phyloP scores from a whole-genome alignment of 2,797 vertebrate species.

The Sebastiscus albofasciatus region DNA sequence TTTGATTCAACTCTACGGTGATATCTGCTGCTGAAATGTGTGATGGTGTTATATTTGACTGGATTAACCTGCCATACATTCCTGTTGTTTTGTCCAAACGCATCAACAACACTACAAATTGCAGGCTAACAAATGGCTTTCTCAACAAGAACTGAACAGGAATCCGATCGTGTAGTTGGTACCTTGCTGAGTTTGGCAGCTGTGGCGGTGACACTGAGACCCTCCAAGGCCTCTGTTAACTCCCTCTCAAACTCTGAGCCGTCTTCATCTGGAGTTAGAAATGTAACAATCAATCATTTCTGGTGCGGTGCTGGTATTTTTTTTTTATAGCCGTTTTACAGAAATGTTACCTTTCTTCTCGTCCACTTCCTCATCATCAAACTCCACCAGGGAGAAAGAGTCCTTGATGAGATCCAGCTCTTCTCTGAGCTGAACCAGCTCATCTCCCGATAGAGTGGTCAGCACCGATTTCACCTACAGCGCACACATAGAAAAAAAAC shows the following conservation, averaged over 20 bases:
- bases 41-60: not conserved
- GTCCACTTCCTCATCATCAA: conserved; percentile 93
- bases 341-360: conserved; percentile 85
- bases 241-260: conserved; percentile 89
- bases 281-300: not conserved
- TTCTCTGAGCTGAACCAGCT: conserved; percentile 81
- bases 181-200: conserved; percentile 88
- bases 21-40: not conserved
- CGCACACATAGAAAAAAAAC: not conserved
- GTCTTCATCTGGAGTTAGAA: conserved; percentile 80
- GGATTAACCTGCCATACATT: not conserved
- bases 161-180: conserved; percentile 35
- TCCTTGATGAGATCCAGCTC: conserved; percentile 90
- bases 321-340: fast-evolving
- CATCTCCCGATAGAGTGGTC: conserved; percentile 88
- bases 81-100: not conserved
- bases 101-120: not conserved
- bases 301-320: not conserved
- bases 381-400: conserved; percentile 92
- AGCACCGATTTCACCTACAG: conserved; percentile 90
- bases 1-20: not conserved
- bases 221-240: conserved; percentile 84
- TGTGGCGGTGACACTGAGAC: conserved; percentile 83
- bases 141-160: too few species aligned
- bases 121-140: not conserved